Evolutionary conservation across 1,140 invertebrate genomes (phyloP).

Genomic region (Watersipora subatra): DNA sequence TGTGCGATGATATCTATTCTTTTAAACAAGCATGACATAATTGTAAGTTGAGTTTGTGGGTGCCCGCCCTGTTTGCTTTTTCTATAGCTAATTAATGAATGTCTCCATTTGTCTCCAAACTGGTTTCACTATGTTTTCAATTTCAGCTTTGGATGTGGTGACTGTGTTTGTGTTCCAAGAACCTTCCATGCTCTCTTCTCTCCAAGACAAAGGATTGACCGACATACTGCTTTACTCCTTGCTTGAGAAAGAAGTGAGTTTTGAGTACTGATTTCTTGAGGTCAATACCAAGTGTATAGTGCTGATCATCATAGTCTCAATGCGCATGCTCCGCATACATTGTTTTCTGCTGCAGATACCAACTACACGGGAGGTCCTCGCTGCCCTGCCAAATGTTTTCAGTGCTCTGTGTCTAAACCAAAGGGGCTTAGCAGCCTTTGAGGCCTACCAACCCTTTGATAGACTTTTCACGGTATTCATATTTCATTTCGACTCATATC

Average conservation of each 20-base stretch:
- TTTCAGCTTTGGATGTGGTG: conserved; percentile 66
- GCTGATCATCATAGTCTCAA: too few relatives aligned
- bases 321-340: too few relatives aligned
- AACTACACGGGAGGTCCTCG: conserved; percentile 72
- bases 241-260: conserved; percentile 65
- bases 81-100: too few relatives aligned
- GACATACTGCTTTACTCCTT: conserved; percentile 73
- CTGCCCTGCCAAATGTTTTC: conserved; percentile 78
- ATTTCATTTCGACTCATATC: conserved; percentile 21
- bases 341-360: conserved; percentile 56
- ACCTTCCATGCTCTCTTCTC: conserved; percentile 65
- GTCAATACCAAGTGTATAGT: too few relatives aligned
- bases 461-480: conserved; percentile 55
- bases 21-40: too few relatives aligned
- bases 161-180: conserved; percentile 88
- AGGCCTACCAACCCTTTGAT: conserved; percentile 69
- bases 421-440: conserved; percentile 65
- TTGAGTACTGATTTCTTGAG: too few relatives aligned
- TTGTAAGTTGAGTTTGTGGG: too few relatives aligned
- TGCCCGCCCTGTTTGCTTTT: too few relatives aligned
- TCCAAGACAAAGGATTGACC: conserved; percentile 71
- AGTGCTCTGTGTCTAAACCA: conserved; percentile 75
- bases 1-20: too few relatives aligned
- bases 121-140: too few relatives aligned
- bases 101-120: too few relatives aligned